Evolutionary conservation across 2,113 vertebrate genomes (phyloP), one percentile per base, ranked within the genome.

Genomic region (Ophthalmolycus amberensis): DNA sequence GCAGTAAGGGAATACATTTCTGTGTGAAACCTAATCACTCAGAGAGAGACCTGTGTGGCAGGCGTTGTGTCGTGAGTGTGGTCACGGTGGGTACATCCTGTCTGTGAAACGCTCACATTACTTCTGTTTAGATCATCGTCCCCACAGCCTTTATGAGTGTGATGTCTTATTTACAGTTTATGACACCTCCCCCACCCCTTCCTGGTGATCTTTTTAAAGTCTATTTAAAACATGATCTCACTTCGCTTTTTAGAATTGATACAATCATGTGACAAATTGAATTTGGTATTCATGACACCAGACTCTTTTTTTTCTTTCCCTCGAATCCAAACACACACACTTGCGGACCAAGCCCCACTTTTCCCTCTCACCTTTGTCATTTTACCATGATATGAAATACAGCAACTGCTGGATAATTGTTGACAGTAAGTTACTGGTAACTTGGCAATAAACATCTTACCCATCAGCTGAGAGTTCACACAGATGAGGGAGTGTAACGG

Each of bases 21-120:
- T 71, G 14, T 14, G 64, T 86, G 92, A 93, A 95, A 95, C 82
- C 58, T 52, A 85, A 94, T 91, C 87, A 38, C 72, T 64, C 48
- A 29, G 63, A 83, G 62, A 83, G 52, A 75, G 74, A 80, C 84
- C 75, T 78, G 52, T 71, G 63, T 71, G 65, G 82, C 72, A 76
- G 83, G 63, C 85, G 6, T 64, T 79, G 52, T 75, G 86, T 70
- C 70, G 75, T 78, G 60, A 75, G 81, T 4, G 69, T 66, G 76
- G 52, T 66, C 68, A 40, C 9, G 18, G 56, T 16, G 32, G 66
- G 78, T 38, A 46, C 50, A 46, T 75, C 71, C 42, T 69, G 59
- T 58, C 64, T 44, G 48, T 71, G 69, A 83, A 75, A 69, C 10
- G 4, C 66, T 67, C 11, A 7, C 73, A 78, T 83, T 80, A 52